These are phyloP conservation scores for Dioctria rufipes DNA, from an alignment of 2,888 invertebrate species.

Conservation along the genomic window DNA sequence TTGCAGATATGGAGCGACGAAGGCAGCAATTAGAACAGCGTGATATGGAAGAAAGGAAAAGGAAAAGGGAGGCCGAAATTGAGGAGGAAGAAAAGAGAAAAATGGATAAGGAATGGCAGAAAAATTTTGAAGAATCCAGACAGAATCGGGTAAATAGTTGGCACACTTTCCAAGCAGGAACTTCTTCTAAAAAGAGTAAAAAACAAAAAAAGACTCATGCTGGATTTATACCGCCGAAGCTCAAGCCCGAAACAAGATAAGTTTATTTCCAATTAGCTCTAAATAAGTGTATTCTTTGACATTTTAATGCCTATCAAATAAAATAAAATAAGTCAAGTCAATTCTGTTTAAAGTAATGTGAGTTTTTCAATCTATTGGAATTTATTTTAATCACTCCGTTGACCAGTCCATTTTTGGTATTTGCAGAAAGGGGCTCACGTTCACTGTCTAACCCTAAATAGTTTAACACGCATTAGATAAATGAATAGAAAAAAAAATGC, in stretches of 20 bases:
- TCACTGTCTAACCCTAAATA: too few relatives aligned
- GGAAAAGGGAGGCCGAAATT: constrained; percentile 94
- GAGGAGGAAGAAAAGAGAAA: constrained; percentile 93
- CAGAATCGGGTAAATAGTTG: constrained; percentile 94
- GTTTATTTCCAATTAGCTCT: constrained; percentile 14
- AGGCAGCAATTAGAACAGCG: constrained; percentile 88
- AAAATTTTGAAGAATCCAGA: constrained; percentile 97
- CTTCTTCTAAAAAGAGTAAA: constrained; percentile 77
- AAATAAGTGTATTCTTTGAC: not conserved
- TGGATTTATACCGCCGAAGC: constrained; percentile 91
- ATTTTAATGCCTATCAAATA: constrained; percentile 25
- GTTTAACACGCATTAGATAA: not conserved
- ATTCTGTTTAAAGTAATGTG: too few relatives aligned
- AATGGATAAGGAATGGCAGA: constrained; percentile 96
- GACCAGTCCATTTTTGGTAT: too few relatives aligned
- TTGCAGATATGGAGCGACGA: constrained; percentile 96
- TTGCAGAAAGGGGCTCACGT: too few relatives aligned
- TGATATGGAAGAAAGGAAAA: constrained; percentile 93
- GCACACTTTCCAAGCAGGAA: constrained; percentile 88
- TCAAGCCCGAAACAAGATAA: constrained; percentile 92
- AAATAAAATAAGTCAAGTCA: not conserved
- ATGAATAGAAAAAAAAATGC: not conserved
- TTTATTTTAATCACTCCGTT: too few relatives aligned
- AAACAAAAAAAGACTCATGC: constrained; percentile 84
- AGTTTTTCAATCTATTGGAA: too few relatives aligned